Conservation (phyloP, 1,140 invertebrate species). For the Nephila pilipes region DNA sequence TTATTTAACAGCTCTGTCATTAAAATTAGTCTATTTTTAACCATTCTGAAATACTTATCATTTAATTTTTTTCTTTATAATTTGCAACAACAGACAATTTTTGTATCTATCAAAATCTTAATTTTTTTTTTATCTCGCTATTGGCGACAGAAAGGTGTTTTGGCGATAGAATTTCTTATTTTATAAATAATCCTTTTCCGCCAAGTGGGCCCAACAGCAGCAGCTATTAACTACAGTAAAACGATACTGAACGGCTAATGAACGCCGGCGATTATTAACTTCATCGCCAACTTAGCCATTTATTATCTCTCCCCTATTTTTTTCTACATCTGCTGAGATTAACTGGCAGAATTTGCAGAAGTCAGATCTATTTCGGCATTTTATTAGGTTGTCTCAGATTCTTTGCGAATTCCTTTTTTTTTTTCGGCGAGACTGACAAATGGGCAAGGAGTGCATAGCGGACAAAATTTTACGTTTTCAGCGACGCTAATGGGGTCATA, state of each 20-base stretch:
- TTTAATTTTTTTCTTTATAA: too few species aligned
- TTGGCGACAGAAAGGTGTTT: neutral
- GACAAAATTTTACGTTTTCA: conserved; percentile 46
- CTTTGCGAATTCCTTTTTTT: neutral
- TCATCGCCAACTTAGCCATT: conserved; percentile 31
- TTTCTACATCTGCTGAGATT: neutral
- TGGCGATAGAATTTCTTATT: neutral
- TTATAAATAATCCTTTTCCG: neutral
- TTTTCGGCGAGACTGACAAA: neutral
- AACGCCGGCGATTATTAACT: conserved; percentile 16
- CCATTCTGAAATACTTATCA: too few species aligned
- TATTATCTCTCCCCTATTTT: neutral
- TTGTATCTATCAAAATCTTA: too few species aligned
- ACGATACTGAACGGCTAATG: conserved; percentile 29
- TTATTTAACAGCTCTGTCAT: too few species aligned
- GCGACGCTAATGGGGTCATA: conserved; percentile 45
- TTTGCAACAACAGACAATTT: too few species aligned
- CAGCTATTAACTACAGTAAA: neutral
- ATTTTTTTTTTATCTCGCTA: too few species aligned
- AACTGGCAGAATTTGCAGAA: conserved; percentile 14
- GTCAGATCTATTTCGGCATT: conserved; percentile 28
- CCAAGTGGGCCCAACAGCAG: neutral
- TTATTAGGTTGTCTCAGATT: conserved; percentile 9
- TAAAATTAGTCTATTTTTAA: too few species aligned
- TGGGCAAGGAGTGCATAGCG: neutral